Conservation (phyloP, 2,888 invertebrate genomes). For the Aspidapion aeneum region DNA sequence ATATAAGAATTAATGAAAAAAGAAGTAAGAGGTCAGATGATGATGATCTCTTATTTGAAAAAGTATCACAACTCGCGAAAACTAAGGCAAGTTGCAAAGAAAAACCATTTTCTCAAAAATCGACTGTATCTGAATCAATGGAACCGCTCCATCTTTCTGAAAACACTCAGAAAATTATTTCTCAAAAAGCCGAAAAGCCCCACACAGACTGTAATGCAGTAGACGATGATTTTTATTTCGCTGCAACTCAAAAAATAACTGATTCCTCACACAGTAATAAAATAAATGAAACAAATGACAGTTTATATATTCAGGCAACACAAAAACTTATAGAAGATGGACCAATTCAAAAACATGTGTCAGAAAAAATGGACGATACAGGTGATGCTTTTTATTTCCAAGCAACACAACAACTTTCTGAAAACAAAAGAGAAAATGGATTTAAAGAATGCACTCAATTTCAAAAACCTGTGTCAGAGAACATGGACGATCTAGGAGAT, state of each 20-base stretch:
- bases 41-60: slow-evolving; percentile 21
- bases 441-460: slow-evolving; percentile 8
- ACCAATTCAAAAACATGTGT: background rate
- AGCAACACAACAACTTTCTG: slow-evolving; percentile 15
- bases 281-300: slow-evolving; percentile 16
- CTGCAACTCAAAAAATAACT: slow-evolving; percentile 23
- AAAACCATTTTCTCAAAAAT: background rate
- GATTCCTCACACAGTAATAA: slow-evolving; percentile 4
- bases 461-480: background rate
- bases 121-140: background rate
- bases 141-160: background rate
- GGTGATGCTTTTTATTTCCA: slow-evolving; percentile 13
- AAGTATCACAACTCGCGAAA: background rate
- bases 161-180: background rate
- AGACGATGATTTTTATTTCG: slow-evolving; percentile 18
- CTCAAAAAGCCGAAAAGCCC: background rate
- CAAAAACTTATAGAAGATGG: slow-evolving; percentile 22
- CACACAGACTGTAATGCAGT: background rate
- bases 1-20: slow-evolving; percentile 7
- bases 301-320: slow-evolving; percentile 29
- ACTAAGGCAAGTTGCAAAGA: background rate
- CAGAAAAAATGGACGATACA: slow-evolving; percentile 1
- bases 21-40: slow-evolving; percentile 13
- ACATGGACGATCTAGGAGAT: slow-evolving; percentile 5
- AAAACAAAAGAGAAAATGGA: background rate